These are phyloP conservation scores for Pseudococcus jackbeardsleyi DNA, from an alignment of 2,888 invertebrate genomes.

Conservation along the genomic window DNA sequence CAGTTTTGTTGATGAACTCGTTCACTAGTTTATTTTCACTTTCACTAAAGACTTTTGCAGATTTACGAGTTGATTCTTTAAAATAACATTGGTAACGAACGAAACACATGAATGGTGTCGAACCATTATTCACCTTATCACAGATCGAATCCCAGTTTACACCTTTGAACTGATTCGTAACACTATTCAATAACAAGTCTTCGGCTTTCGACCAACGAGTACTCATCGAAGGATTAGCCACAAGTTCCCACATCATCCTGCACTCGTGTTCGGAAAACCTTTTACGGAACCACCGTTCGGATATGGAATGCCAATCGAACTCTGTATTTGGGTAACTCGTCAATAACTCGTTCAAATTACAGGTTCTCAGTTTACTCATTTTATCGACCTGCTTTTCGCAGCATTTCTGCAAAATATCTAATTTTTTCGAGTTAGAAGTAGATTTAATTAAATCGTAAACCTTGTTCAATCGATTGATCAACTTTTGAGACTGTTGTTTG, in stretches of 20 bases:
- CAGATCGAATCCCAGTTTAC: constrained; percentile 3
- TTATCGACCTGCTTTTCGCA: constrained; percentile 1
- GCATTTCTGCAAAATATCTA: constrained; percentile 16
- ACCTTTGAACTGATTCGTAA: neutral
- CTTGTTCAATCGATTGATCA: neutral
- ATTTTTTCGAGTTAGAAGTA: neutral
- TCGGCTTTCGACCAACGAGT: neutral
- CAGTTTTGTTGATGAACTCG: neutral
- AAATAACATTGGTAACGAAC: constrained; percentile 5
- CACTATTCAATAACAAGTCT: neutral
- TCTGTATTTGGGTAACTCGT: neutral
- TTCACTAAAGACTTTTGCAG: neutral
- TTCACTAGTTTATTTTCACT: neutral
- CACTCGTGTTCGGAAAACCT: constrained; percentile 1
- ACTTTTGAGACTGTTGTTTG: neutral
- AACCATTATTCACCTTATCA: neutral
- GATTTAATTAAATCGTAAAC: neutral
- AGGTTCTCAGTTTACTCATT: neutral
- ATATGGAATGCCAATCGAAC: neutral
- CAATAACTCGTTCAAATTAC: neutral
- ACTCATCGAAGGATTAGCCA: neutral
- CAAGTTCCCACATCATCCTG: constrained; percentile 7
- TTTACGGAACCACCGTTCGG: neutral
- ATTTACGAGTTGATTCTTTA: neutral
- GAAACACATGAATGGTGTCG: constrained; percentile 18